Evolutionary conservation across 2,797 vertebrate genomes (phyloP).

Genomic region (Mico argentatus): DNA sequence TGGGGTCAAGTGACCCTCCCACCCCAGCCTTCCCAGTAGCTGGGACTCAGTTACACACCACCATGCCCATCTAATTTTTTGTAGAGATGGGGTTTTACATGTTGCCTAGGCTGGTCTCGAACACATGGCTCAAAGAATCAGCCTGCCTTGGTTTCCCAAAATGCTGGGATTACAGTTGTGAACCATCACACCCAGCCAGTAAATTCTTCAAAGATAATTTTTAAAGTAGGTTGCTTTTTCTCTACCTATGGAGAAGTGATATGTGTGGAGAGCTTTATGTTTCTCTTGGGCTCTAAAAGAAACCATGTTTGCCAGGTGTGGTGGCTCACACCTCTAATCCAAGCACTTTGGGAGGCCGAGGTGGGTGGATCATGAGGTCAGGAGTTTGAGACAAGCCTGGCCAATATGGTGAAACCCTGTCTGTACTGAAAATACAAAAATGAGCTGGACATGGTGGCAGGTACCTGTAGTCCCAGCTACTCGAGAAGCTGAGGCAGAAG

Average conservation of each 20-base stretch:
- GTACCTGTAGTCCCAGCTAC: too few relatives aligned
- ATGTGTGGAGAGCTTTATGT: neutral
- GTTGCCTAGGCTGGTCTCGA: neutral
- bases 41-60: neutral
- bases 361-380: too few relatives aligned
- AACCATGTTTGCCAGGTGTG: neutral
- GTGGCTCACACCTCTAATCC: too few relatives aligned
- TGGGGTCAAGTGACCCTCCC: neutral
- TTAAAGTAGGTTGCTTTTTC: neutral
- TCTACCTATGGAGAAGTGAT: neutral
- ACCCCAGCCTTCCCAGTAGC: neutral
- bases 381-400: too few relatives aligned
- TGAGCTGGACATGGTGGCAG: too few relatives aligned
- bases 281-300: neutral
- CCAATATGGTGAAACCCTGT: too few relatives aligned
- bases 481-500: too few relatives aligned
- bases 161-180: neutral
- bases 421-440: too few relatives aligned
- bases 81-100: neutral
- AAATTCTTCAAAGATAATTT: slow-evolving; percentile 25
- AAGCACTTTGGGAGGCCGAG: too few relatives aligned
- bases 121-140: neutral
- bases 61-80: neutral
- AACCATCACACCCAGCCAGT: neutral
- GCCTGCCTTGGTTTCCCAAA: neutral